Evolutionary conservation across 1,140 invertebrate species (phyloP), one percentile per base, ranked within the genome.

Genomic region (Drosophila parvula): DNA sequence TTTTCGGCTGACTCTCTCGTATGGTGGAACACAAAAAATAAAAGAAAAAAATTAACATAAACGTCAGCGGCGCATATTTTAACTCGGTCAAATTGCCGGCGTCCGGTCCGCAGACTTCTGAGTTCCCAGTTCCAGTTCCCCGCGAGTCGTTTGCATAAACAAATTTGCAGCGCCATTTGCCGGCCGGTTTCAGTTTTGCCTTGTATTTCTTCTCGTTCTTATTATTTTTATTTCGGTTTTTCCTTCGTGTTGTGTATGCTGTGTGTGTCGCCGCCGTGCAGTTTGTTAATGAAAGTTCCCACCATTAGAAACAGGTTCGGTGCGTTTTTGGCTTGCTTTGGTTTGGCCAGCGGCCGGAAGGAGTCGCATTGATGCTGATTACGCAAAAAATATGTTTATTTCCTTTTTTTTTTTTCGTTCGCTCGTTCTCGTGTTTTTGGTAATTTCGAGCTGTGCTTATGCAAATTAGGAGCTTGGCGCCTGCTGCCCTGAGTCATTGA

Each of bases 21-120:
- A 65, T 80, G 64, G 75, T 58, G n/a, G 22, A 22, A 22, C 22
- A 22, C 22, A 44, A 32, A 56, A 70, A 63, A 59, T 47, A 62
- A 16, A 48, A 11, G 40, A 65, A 63, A 69, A 51, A 67, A 86
- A 86, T 86, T 86, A 86, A 83, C 83, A 86, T 86, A 86, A 86
- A 78, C 83, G 79, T 88, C 83, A 86, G 83, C 84, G 74, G 68
- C 80, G 83, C 83, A 89, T 89, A 89, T 84, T 90, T 89, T 89
- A 89, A 89, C 80, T 89, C 84, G 84, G 84, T 89, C 84, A 89
- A 89, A 89, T 89, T 89, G 84, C 81, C 70, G 69, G 80, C 84
- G 84, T 89, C 84, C 83, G 83, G 79, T 86, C 67, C 53, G 60
- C 79, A 74, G 79, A 60, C 48, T 58, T 10, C 36, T 73, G 36